Evolutionary conservation across 2,888 invertebrate species (phyloP).

Genomic region (Drosophila histrio): DNA sequence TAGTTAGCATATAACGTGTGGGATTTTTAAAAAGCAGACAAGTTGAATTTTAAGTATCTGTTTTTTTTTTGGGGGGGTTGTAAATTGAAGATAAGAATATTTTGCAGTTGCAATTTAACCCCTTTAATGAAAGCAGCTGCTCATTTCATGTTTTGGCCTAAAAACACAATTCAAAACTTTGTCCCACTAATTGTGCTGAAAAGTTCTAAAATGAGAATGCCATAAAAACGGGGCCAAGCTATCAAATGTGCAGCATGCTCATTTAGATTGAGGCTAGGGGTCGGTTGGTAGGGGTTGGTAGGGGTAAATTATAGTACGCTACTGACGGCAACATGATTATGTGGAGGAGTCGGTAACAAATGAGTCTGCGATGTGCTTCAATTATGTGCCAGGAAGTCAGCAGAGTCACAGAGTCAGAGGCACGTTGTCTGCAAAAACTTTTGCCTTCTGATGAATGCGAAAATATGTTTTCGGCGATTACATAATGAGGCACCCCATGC

Average conservation of each 20-base stretch:
- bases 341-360: slow-evolving; percentile 63
- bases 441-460: slow-evolving; percentile 73
- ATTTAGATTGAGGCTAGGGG: not conserved
- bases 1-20: slow-evolving; percentile 40
- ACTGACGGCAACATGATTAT: slow-evolving; percentile 56
- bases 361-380: slow-evolving; percentile 77
- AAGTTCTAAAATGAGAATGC: slow-evolving; percentile 43
- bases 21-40: slow-evolving; percentile 16
- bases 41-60: not conserved
- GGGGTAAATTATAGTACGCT: not conserved
- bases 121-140: slow-evolving; percentile 18
- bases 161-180: slow-evolving; percentile 68
- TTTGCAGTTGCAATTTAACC: slow-evolving; percentile 1
- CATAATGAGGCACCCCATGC: slow-evolving; percentile 58
- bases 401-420: slow-evolving; percentile 6
- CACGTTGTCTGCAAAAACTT: slow-evolving; percentile 45
- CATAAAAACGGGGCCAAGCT: slow-evolving; percentile 57
- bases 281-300: too few relatives aligned
- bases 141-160: slow-evolving; percentile 50
- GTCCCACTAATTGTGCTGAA: slow-evolving; percentile 65
- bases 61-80: not conserved
- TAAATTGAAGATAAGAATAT: not conserved
- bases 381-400: slow-evolving; percentile 61
- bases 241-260: slow-evolving; percentile 48
- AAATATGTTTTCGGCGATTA: slow-evolving; percentile 73